Percentiles rank a stretch among this genome's conserved stretches.
Conservation (phyloP, 2,797 vertebrate species). For the Kryptolebias ocellatus region DNA sequence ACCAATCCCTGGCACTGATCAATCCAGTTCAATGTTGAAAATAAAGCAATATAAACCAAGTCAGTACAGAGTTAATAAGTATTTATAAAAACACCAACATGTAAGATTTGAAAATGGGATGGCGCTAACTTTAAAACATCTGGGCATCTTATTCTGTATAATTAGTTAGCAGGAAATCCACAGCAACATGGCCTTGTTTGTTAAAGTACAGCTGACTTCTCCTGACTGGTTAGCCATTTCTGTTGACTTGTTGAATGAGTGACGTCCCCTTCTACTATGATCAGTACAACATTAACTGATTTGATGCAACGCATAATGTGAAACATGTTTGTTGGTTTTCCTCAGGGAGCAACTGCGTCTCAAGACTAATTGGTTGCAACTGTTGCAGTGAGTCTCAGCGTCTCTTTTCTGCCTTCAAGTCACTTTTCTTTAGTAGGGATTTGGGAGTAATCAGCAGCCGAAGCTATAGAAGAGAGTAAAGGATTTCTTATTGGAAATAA, state of each 20-base stretch:
- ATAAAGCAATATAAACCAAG: too few species aligned
- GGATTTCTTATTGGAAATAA: constrained; percentile 9
- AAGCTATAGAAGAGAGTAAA: constrained; percentile 16
- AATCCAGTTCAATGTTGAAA: too few species aligned
- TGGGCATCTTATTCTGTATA: background rate
- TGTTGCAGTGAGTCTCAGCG: constrained; percentile 39
- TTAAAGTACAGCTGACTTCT: constrained; percentile 28
- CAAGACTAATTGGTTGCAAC: constrained; percentile 56
- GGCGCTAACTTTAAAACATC: constrained; percentile 11
- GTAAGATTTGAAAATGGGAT: background rate
- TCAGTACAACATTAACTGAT: constrained; percentile 34
- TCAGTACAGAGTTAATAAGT: too few species aligned
- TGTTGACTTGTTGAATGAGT: constrained; percentile 32
- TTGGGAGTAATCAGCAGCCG: background rate
- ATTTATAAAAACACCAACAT: too few species aligned
- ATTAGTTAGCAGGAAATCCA: background rate
- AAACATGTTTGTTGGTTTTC: constrained; percentile 38
- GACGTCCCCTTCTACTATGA: constrained; percentile 14
- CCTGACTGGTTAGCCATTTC: constrained; percentile 13
- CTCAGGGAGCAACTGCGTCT: constrained; percentile 33
- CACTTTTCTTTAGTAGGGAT: constrained; percentile 27
- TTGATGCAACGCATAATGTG: constrained; percentile 48
- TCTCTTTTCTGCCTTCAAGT: constrained; percentile 40
- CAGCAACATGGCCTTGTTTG: constrained; percentile 16
- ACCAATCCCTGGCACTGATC: too few species aligned